Evolutionary conservation across 1,140 invertebrate genomes (phyloP).

Genomic region (Aphis craccivora): DNA sequence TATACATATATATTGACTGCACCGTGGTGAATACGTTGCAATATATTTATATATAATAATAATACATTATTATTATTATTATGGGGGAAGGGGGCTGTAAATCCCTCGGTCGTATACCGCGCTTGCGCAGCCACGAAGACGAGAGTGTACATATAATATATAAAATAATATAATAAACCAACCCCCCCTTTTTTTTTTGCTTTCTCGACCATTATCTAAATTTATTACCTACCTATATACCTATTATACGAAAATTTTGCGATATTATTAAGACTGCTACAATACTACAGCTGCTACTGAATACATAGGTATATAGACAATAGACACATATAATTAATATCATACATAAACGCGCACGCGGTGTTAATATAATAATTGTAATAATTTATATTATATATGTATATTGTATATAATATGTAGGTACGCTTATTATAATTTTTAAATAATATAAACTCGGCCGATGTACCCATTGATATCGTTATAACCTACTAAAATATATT

Average conservation of each 20-base stretch:
- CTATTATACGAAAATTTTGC: not conserved
- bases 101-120: not conserved
- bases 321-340: not conserved
- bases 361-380: not conserved
- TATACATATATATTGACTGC: not conserved
- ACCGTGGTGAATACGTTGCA: no score
- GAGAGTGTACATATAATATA: not conserved
- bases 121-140: not conserved
- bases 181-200: not conserved
- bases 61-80: constrained; percentile 3
- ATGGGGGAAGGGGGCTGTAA: not conserved
- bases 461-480: not conserved
- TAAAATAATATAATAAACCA: constrained; percentile 30
- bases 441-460: not conserved
- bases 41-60: not conserved
- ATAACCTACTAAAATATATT: no score
- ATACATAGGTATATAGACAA: no score
- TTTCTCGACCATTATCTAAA: not conserved
- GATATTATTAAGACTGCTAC: not conserved
- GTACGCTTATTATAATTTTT: not conserved
- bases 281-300: not conserved
- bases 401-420: no score
- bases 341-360: no score
- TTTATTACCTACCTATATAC: not conserved
- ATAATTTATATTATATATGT: not conserved